Base-by-base conservation (phyloP, 2,888 invertebrate species). In the Athalia cordata region DNA sequence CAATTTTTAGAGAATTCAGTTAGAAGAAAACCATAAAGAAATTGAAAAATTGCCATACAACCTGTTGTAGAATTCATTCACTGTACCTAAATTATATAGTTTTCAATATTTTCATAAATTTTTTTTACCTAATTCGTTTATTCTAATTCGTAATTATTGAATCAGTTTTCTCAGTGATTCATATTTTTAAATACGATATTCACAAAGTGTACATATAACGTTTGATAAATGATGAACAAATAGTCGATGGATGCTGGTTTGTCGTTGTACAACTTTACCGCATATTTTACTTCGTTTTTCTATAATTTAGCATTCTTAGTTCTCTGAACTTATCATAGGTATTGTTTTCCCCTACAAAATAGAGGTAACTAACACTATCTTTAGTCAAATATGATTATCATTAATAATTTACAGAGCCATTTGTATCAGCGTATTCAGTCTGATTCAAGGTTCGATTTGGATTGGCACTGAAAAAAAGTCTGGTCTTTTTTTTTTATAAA, bases 391-490 rank as follows among this genome's bases (percentile, higher is more conserved):
- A 70, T 70, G 3, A 15, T 67, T 70, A 70, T 11, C 8, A 57
- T 55, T 43, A 57, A 57, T 45, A 70, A 49, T 70, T 57, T 29
- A 29, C 55, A 49, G 43, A 45, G 43, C 11, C 29, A 68, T 50
- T 55, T 68, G 43, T 43, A 55, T 68, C 29, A 55, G 68, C 50
- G 55, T 68, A 68, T n/a, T 68, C 68, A 68, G 68, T 68, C 52
- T 68, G 68, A 68, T 52, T 55, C 11, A 43, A 29, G 15, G 15
- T 68, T 68, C 55, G 13, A 50, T 15, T 67, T 9, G 50, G 67
- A 68, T 68, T 68, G 68, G 52, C 52, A 55, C 68, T 68, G 55
- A 11, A 43, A 68, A 68, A 67, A 55, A 43, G 68, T 68, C 52
- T 68, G 55, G 52, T 68, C 29, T 9, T 6, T 29, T 55, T 68